These are phyloP conservation scores for Cryptus armator DNA, from an alignment of 2,888 invertebrate species.

Conservation along the genomic window DNA sequence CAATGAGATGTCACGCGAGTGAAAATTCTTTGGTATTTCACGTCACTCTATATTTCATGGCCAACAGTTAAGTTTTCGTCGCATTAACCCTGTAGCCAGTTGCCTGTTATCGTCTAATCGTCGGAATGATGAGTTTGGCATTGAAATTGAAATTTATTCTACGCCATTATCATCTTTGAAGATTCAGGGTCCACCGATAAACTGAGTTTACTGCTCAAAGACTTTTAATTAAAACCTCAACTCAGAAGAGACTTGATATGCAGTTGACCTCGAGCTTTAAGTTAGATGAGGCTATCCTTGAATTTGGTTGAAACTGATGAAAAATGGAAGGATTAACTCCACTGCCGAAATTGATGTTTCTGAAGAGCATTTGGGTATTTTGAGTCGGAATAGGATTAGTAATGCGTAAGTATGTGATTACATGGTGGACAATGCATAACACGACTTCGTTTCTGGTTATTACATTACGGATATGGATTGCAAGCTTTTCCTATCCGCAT, in stretches of 20 bases:
- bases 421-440: too few species aligned
- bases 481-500: too few species aligned
- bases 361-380: too few species aligned
- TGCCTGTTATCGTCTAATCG: constrained; percentile 14
- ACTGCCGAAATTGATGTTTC: background rate
- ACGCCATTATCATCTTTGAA: background rate
- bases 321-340: background rate
- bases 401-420: too few species aligned
- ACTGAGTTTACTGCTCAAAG: background rate
- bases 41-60: background rate
- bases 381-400: too few species aligned
- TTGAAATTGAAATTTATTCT: background rate
- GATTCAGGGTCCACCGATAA: background rate
- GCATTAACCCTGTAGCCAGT: constrained; percentile 1
- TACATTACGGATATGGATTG: too few species aligned
- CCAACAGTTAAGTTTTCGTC: background rate
- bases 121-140: background rate
- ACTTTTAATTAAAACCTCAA: background rate
- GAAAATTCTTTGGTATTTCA: constrained; percentile 29
- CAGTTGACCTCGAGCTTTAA: background rate
- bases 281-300: too few species aligned
- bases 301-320: too few species aligned
- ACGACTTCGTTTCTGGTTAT: too few species aligned
- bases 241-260: background rate
- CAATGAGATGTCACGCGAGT: constrained; percentile 14